Evolutionary conservation across 2,113 vertebrate species (phyloP), one percentile per base, ranked within the genome.

Genomic region (Dicerorhinus sumatrensis): DNA sequence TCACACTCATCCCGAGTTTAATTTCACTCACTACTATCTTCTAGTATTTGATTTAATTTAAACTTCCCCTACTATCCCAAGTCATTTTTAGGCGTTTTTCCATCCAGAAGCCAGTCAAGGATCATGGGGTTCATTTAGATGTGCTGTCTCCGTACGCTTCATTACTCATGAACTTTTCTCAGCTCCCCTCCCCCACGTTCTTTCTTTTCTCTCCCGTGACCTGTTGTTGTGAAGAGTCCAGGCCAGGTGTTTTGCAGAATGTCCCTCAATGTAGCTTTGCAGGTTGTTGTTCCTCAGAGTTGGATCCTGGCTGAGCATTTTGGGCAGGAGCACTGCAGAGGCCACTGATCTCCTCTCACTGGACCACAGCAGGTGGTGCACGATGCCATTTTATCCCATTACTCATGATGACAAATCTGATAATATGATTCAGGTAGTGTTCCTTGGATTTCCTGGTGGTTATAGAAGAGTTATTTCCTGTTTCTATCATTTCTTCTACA

Each of bases 141-240:
- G 9, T 7, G 25, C 27, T 65, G 12, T 23, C 60, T 13, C n/a
- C 0, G 2, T 33, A 7, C 5, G 51, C 62, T 31, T 36, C 5
- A 0, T 51, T 21, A 31, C 13, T 17, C 6, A 25, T 14, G 11
- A 0, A 13, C 7, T 0, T 36, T 2, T 6, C 31, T 83, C 17
- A 25, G 70, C 14, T n/a, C 72, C 20, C 81, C 23, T 21, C 13
- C 11, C 18, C 58, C 33, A 67, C 25, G 0, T 11, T 25, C 33
- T 51, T 8, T 31, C 46, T 79, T 48, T n/a, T 5, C 3, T 62
- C 54, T 33, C 51, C 10, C 13, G 5, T 39, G 39, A 65, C 42
- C 39, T 48, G 79, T 29, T 6, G 6, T 31, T 36, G 29, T 20
- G 29, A 33, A 18, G 63, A 39, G 3, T 8, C 33, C 0, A 33